Base-by-base conservation (phyloP, 2,888 invertebrate species). In the Phengaris arion region DNA sequence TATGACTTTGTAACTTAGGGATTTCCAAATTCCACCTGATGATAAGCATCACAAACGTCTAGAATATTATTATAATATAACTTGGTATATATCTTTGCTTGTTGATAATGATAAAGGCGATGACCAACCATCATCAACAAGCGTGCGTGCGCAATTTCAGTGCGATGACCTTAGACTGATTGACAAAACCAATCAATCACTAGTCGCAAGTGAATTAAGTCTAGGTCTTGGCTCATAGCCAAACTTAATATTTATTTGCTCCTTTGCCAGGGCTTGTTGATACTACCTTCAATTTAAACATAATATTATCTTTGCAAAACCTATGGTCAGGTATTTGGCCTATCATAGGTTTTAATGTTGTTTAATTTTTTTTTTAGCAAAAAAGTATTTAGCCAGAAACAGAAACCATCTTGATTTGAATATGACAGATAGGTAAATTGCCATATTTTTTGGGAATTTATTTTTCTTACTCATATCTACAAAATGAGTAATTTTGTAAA, bases 181-280 rank as follows among this genome's bases (percentile, higher is more conserved):
- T 70, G 52, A 70, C 70, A 22, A 35, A 35, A 22, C 22, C 70
- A 52, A 22, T 15, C 70, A 52, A 52, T 52, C 70, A 69, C 69
- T 48, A 64, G 48, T 70, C 52, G n/a, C 51, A 70, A 70, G 15
- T 22, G 70, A 69, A 51, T 51, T n/a, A 69, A 69, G 70, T 52
- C 70, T 70, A 52, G 70, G 70, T 70, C 70, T 52, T 70, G 70
- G 70, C 70, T 52, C 7, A 70, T 12, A 9, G 70, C 52, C 64
- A 74, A 46, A 72, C 15, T 74, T 55, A 76, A 69, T 74, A 75
- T 75, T 59, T 77, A 74, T 76, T 75, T 22, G 73, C 54, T 74
- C 54, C 22, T 45, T 75, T 70, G 74, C 74, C 52, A 76, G 70
- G 70, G 70, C 51, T 70, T 52, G 51, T 10, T 70, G n/a, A n/a